phyloP scores from a whole-genome alignment of 2,113 vertebrate species.

The Agapornis roseicollis region DNA sequence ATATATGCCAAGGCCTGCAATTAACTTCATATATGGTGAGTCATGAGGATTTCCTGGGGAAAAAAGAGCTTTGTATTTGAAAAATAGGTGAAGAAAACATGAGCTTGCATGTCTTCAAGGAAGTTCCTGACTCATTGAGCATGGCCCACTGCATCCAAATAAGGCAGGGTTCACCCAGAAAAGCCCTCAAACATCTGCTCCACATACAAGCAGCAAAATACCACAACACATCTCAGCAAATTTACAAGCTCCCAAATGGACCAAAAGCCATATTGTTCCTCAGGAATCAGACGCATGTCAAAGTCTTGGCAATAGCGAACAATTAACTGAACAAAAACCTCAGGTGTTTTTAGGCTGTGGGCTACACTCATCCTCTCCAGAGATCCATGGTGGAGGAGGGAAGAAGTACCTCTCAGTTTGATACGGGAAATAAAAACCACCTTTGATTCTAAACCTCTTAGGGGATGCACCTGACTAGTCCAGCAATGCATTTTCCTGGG shows the following conservation, averaged over 20 bases:
- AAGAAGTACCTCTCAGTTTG: neutral
- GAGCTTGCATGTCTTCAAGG: neutral
- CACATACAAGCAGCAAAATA: neutral
- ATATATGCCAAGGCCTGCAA: neutral
- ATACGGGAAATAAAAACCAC: neutral
- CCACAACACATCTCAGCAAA: neutral
- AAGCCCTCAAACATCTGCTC: neutral
- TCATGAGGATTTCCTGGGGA: neutral
- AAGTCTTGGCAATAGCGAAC: neutral
- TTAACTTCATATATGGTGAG: neutral
- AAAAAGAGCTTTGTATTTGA: neutral
- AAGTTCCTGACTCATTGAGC: neutral
- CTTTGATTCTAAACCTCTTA: neutral
- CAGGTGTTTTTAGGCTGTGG: neutral
- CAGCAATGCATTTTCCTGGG: neutral
- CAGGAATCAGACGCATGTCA: neutral
- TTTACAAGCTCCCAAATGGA: neutral
- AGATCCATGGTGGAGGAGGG: fast-evolving
- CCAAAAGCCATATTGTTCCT: neutral
- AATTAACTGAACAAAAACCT: neutral
- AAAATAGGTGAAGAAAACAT: neutral
- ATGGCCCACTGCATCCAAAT: neutral
- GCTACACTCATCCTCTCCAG: neutral
- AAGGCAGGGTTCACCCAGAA: neutral
- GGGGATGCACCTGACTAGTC: fast-evolving